These are phyloP conservation scores for Plectropomus leopardus DNA, from an alignment of 2,113 vertebrate species.

Conservation along the genomic window DNA sequence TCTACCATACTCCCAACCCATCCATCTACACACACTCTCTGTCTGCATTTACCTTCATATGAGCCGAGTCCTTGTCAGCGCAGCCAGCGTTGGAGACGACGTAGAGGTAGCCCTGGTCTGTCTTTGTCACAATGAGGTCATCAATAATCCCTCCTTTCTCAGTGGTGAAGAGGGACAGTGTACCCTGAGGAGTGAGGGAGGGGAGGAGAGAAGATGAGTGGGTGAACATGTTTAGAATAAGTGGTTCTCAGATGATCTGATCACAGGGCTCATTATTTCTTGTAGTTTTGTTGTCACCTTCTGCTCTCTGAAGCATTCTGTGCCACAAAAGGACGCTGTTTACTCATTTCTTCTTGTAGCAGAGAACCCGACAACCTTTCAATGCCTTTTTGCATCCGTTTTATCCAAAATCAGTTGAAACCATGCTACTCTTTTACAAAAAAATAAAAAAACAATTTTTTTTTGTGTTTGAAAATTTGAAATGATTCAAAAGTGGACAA, in stretches of 20 bases:
- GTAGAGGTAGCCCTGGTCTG: slow-evolving; percentile 90
- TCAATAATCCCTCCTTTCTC: slow-evolving; percentile 94
- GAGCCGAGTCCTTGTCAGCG: slow-evolving; percentile 92
- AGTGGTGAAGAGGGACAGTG: slow-evolving; percentile 93
- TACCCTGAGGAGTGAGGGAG: slow-evolving; percentile 90
- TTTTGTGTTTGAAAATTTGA: background rate
- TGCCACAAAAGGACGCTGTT: slow-evolving; percentile 5
- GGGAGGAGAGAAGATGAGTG: too few relatives aligned
- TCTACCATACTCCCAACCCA: background rate
- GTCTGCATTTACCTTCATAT: slow-evolving; percentile 88
- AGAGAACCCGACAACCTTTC: background rate
- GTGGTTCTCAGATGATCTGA: background rate
- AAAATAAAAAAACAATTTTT: too few relatives aligned
- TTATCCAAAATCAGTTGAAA: background rate
- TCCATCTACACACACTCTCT: background rate
- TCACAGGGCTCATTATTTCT: background rate
- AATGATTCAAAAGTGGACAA: background rate
- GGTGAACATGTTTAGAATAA: background rate
- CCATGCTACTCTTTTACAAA: background rate
- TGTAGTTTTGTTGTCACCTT: too few relatives aligned
- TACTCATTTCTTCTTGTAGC: background rate
- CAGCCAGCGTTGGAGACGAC: slow-evolving; percentile 97
- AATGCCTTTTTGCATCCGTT: background rate
- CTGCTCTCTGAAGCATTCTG: too few relatives aligned
- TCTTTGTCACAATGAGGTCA: slow-evolving; percentile 94